These are phyloP conservation scores for Tetragnatha montana DNA, from an alignment of 2,888 invertebrate species.

Conservation along the genomic window DNA sequence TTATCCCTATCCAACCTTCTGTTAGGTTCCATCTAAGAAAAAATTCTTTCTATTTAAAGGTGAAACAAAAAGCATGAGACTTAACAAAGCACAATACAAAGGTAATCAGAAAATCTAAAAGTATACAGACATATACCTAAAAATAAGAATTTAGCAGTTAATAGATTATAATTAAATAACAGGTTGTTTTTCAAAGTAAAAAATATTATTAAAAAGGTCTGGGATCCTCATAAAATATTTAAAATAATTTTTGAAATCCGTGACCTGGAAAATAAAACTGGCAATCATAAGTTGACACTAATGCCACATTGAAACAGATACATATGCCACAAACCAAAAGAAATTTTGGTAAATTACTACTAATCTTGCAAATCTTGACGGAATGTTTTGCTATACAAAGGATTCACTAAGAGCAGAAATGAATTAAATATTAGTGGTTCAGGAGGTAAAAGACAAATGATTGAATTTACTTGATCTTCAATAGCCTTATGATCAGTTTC, in stretches of 20 bases:
- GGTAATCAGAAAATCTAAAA: not conserved
- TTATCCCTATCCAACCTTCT: constrained; percentile 87
- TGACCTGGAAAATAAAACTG: too few species aligned
- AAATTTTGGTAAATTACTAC: too few species aligned
- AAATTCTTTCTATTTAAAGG: constrained; percentile 27
- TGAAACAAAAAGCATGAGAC: not conserved
- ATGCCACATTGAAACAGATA: too few species aligned
- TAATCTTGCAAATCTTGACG: too few species aligned
- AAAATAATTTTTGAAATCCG: not conserved
- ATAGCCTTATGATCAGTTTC: constrained; percentile 97
- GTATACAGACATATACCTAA: not conserved
- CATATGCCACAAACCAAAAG: too few species aligned
- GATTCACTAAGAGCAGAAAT: not conserved
- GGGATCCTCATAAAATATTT: not conserved
- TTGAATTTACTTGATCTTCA: constrained; percentile 89
- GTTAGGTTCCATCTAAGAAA: constrained; percentile 86
- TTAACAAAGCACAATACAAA: not conserved
- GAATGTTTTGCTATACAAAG: not conserved
- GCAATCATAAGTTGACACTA: too few species aligned
- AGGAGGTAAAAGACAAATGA: too few species aligned
- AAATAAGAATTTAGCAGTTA: too few species aligned
- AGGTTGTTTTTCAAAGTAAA: not conserved
- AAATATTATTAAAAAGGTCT: not conserved
- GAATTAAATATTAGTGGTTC: not conserved
- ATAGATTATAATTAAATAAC: too few species aligned